These are phyloP conservation scores for Papilio xuthus DNA, from an alignment of 1,140 invertebrate genomes.

Conservation along the genomic window DNA sequence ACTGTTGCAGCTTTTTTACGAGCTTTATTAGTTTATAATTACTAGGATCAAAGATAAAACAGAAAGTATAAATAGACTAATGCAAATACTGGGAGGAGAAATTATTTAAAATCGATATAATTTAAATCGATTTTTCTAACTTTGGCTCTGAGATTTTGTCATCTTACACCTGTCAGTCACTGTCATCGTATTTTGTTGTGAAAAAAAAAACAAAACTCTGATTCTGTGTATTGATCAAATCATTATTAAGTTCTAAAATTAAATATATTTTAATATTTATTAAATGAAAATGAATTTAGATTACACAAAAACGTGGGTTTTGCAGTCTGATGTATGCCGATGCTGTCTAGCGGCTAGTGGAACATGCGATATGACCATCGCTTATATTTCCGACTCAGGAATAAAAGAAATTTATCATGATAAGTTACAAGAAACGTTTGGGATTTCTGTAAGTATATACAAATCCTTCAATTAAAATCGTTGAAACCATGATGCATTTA, in stretches of 20 bases:
- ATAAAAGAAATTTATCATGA: constrained; percentile 48
- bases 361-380: constrained; percentile 45
- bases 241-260: not conserved
- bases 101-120: not conserved
- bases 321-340: constrained; percentile 51
- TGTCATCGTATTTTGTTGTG: not conserved
- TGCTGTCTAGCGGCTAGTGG: constrained; percentile 51
- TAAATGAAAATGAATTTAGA: constrained; percentile 41
- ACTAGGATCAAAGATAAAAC: no score
- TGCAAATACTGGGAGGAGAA: not conserved
- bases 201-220: not conserved
- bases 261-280: not conserved
- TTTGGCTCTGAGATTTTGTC: not conserved
- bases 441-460: constrained; percentile 46
- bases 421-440: constrained; percentile 51
- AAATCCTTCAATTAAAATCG: not conserved
- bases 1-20: no score
- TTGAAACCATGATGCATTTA: not conserved
- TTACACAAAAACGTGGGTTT: constrained; percentile 44
- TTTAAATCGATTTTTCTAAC: not conserved
- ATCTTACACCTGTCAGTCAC: no score
- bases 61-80: no score
- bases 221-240: not conserved
- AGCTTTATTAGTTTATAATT: no score
- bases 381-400: constrained; percentile 49